Evolutionary conservation across 2,888 invertebrate genomes (phyloP), one percentile per base, ranked within the genome.

Genomic region (Agrochola lychnidis): DNA sequence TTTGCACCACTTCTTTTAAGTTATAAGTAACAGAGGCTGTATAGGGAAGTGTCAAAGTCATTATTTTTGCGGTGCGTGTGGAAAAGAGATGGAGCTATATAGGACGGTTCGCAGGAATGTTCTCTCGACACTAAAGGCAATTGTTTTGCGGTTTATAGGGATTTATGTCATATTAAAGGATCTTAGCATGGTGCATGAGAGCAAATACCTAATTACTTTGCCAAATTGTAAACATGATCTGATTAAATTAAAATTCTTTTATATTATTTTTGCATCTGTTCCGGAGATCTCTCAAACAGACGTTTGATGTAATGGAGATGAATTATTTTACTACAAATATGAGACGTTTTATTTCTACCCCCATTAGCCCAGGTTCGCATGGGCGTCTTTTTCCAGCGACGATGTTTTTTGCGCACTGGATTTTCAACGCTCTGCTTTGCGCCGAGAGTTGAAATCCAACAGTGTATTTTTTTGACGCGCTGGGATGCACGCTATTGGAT

Each of bases 1-100:
- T 61, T 78, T 83, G 70, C 80, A 80, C 83, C 84, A 78, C 42
- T 59, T 73, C 19, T 48, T 14, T n/a, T 19, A 14, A 40, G 4
- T 42, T 12, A 19, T 16, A 19, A 51, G 4, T 51, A 1, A 22
- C 0, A 42, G 10, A 45, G 16, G 10, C 19, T 19, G 22, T n/a
- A 19, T 30, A 16, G 40, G 25, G 22, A 40, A 16, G 14, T 22
- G 16, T 14, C 30, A 19, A 45, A 45, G 12, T 30, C 19, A 16
- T 74, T 25, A 51, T 40, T 22, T 14, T 25, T 45, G 7, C 30
- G 3, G 36, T 42, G n/a, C n/a, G n/a, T n/a, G 51, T 10, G 36
- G 2, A 16, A n/a, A 36, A 9, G 30, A 19, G 30, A 79, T 22
- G 66, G 36, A 45, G 19, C 10, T 51, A 22, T 22, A 48, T 48